Evolutionary conservation across 1,140 invertebrate species (phyloP).

Genomic region (Ceratina japonica): DNA sequence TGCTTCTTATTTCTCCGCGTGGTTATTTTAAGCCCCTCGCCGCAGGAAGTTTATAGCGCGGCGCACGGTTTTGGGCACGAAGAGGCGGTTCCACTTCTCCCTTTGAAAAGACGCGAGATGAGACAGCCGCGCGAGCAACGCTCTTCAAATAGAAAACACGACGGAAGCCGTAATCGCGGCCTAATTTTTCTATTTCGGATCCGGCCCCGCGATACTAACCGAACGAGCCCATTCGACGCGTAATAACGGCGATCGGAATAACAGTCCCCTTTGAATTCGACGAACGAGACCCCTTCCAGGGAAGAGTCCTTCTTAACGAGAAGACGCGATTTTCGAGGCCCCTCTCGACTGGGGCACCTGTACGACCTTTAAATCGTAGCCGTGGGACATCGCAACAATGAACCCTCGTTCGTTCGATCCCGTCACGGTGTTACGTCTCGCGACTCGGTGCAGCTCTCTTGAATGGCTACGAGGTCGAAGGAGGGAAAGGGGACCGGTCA

Average conservation of each 20-base stretch:
- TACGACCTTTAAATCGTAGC: too few species aligned
- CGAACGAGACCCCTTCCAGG: background rate
- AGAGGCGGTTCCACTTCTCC: constrained; percentile 41
- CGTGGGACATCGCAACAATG: too few species aligned
- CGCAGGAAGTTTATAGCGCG: constrained; percentile 63
- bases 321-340: background rate
- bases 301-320: background rate
- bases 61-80: constrained; percentile 52
- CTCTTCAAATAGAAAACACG: constrained; percentile 46
- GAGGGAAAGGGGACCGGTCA: constrained; percentile 8
- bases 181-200: constrained; percentile 12
- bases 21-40: constrained; percentile 58
- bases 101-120: constrained; percentile 37
- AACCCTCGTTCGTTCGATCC: constrained; percentile 28
- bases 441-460: background rate
- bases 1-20: constrained; percentile 31
- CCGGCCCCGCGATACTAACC: background rate
- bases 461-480: background rate
- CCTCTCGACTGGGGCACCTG: background rate
- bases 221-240: background rate
- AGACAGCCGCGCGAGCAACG: background rate
- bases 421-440: constrained; percentile 47
- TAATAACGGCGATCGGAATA: background rate
- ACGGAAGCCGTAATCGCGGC: constrained; percentile 3
- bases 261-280: background rate